These are phyloP conservation scores for Pseudeuparius sepicola DNA, from an alignment of 2,888 invertebrate genomes.

Conservation along the genomic window DNA sequence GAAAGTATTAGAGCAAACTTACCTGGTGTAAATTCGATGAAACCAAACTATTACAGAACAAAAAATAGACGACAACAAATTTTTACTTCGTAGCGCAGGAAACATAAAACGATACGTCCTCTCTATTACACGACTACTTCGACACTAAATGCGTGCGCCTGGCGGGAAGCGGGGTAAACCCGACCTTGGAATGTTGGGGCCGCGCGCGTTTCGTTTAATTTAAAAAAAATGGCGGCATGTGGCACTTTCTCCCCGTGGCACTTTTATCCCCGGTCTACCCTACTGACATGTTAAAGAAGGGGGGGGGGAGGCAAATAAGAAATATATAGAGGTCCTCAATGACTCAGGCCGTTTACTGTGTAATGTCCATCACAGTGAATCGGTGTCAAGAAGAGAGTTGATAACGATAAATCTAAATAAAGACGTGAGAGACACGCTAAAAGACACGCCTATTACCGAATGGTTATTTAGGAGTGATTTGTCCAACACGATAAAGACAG, in stretches of 20 bases:
- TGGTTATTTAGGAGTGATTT: too few relatives aligned
- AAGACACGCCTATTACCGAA: too few relatives aligned
- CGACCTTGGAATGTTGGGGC: constrained; percentile 3
- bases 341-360: too few relatives aligned
- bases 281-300: neutral
- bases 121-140: too few relatives aligned
- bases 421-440: too few relatives aligned
- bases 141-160: neutral
- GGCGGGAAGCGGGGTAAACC: neutral
- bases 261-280: constrained; percentile 3
- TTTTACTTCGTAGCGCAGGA: constrained; percentile 1
- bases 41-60: neutral
- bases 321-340: too few relatives aligned
- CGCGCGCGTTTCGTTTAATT: constrained; percentile 2
- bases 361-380: too few relatives aligned
- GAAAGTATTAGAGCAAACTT: constrained; percentile 3
- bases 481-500: too few relatives aligned
- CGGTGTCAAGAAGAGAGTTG: too few relatives aligned
- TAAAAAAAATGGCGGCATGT: neutral
- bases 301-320: too few relatives aligned
- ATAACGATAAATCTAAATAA: too few relatives aligned
- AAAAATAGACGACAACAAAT: constrained; percentile 3
- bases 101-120: too few relatives aligned
- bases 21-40: constrained; percentile 2
- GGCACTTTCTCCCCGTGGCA: neutral